phyloP scores from a whole-genome alignment of 2,888 invertebrate species.

The Drosophila siamana region DNA sequence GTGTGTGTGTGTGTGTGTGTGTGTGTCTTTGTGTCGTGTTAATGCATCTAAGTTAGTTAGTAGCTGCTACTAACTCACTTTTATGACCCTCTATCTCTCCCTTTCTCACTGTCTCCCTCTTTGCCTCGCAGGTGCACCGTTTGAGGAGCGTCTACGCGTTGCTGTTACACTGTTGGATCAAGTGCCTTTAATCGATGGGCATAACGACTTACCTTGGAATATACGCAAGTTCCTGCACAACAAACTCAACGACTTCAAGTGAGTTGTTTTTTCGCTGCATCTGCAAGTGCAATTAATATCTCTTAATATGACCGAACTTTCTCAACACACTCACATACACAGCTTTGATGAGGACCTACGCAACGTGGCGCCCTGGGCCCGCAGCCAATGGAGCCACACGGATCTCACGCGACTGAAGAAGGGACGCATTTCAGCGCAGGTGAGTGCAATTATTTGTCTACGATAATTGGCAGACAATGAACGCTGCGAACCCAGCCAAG shows the following conservation, averaged over 20 bases:
- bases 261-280: slow-evolving; percentile 58
- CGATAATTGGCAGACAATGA: slow-evolving; percentile 23
- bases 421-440: slow-evolving; percentile 92
- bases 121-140: slow-evolving; percentile 88
- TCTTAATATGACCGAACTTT: slow-evolving; percentile 40
- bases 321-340: slow-evolving; percentile 43
- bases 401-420: slow-evolving; percentile 90
- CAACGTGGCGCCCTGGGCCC: slow-evolving; percentile 90
- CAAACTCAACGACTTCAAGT: slow-evolving; percentile 93
- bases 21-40: slow-evolving; percentile 46
- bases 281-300: slow-evolving; percentile 53
- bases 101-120: background rate
- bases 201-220: slow-evolving; percentile 96
- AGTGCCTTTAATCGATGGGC: slow-evolving; percentile 93
- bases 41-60: slow-evolving; percentile 66
- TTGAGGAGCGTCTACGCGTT: slow-evolving; percentile 91
- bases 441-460: slow-evolving; percentile 83
- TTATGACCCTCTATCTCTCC: slow-evolving; percentile 16
- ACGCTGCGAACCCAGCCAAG: background rate
- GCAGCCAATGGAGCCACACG: slow-evolving; percentile 92
- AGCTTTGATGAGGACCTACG: slow-evolving; percentile 90
- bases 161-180: slow-evolving; percentile 91
- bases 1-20: slow-evolving; percentile 1
- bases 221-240: slow-evolving; percentile 95
- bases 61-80: slow-evolving; percentile 42